Conservation (phyloP, 2,888 invertebrate genomes). For the Patella caerulea region DNA sequence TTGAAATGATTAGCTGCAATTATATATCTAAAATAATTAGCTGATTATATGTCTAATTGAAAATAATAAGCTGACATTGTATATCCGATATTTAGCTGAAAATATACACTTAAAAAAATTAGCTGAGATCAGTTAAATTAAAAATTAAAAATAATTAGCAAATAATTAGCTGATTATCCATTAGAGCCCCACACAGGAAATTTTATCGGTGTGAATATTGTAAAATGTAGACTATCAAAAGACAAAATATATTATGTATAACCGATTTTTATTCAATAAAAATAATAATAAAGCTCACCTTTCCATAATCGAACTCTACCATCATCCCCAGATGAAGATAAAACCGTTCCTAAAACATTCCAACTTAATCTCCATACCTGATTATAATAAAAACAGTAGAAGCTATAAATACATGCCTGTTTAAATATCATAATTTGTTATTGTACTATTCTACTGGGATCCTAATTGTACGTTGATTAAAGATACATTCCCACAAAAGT, state of each 20-base stretch:
- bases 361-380: conserved; percentile 91
- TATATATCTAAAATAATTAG: conserved; percentile 16
- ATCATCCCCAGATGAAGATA: conserved; percentile 96
- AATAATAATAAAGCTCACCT: conserved; percentile 76
- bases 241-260: neutral
- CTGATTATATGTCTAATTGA: neutral
- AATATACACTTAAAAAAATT: neutral
- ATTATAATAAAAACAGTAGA: conserved; percentile 14
- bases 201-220: too few relatives aligned
- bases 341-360: conserved; percentile 95
- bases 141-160: neutral
- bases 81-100: neutral
- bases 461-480: too few relatives aligned
- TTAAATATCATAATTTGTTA: neutral
- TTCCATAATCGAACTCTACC: conserved; percentile 96
- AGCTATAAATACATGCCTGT: neutral
- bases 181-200: too few relatives aligned
- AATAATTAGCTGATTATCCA: neutral
- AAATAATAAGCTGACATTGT: neutral
- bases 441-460: neutral
- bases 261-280: neutral
- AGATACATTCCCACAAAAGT: too few relatives aligned
- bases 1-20: conserved; percentile 81
- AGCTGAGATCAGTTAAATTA: neutral
- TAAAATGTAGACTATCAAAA: neutral